Evolutionary conservation across 2,113 vertebrate genomes (phyloP).

Genomic region (Caracal caracal): DNA sequence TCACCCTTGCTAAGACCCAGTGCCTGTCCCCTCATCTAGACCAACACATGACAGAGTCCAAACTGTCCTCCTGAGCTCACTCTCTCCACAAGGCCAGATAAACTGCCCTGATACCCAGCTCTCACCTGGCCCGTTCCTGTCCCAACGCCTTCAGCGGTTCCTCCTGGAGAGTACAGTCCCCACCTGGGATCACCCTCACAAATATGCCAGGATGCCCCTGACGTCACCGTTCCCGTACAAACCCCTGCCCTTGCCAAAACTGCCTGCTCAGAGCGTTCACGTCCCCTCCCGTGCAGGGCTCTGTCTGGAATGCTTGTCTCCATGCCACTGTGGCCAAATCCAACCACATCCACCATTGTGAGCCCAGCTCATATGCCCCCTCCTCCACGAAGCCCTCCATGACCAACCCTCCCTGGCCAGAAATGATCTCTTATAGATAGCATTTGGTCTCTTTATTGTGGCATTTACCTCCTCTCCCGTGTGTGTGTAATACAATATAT

Average conservation of each 20-base stretch:
- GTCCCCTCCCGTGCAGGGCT: background rate
- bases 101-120: background rate
- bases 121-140: background rate
- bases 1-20: background rate
- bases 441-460: background rate
- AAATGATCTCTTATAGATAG: background rate
- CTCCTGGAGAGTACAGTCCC: background rate
- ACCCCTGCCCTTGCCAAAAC: background rate
- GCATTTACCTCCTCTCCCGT: background rate
- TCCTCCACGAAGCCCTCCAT: background rate
- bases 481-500: background rate
- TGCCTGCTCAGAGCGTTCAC: background rate
- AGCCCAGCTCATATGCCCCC: background rate
- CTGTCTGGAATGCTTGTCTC: background rate
- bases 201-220: background rate
- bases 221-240: background rate
- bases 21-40: background rate
- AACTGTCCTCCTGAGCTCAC: background rate
- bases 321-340: background rate
- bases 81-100: background rate
- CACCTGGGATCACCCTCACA: background rate
- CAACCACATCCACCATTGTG: background rate
- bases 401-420: background rate
- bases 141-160: background rate
- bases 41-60: accelerated